Evolutionary conservation across 23 tunicate genomes (phyloP).

Genomic region (Styela plicata): DNA sequence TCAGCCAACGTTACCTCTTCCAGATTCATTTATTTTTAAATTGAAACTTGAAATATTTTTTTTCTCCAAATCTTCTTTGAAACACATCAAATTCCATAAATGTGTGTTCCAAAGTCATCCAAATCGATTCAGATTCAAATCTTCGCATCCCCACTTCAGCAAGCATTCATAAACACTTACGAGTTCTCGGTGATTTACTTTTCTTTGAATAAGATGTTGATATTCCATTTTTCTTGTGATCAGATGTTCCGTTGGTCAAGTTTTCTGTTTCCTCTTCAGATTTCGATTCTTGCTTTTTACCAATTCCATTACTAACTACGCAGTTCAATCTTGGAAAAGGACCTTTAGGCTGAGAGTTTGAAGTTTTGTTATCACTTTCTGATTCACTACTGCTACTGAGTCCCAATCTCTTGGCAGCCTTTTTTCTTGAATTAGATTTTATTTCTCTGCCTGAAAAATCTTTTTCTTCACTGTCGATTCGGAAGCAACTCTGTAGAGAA

Average conservation of each 20-base stretch:
- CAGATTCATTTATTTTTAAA: too few species aligned
- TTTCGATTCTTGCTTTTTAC: neutral
- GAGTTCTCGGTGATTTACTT: neutral
- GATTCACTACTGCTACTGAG: conserved; percentile 4
- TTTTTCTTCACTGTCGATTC: neutral
- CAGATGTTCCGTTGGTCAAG: neutral
- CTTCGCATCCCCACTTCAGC: too few species aligned
- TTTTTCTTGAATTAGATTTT: neutral
- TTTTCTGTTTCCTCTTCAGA: neutral
- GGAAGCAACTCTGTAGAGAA: neutral
- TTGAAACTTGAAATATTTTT: too few species aligned
- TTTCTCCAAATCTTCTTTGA: too few species aligned
- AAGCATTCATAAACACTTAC: too few species aligned
- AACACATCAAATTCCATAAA: too few species aligned
- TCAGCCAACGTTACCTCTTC: too few species aligned
- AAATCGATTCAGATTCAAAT: too few species aligned
- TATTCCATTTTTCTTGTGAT: conserved; percentile 1
- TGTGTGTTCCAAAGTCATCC: too few species aligned
- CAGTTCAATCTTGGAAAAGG: conserved; percentile 8
- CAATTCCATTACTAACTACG: neutral
- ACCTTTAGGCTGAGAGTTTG: neutral
- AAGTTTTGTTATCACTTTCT: neutral
- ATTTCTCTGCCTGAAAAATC: neutral
- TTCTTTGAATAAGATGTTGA: neutral
- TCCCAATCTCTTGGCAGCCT: neutral